Base-by-base conservation (phyloP, 1,140 invertebrate genomes). In the Cotesia typhae region DNA sequence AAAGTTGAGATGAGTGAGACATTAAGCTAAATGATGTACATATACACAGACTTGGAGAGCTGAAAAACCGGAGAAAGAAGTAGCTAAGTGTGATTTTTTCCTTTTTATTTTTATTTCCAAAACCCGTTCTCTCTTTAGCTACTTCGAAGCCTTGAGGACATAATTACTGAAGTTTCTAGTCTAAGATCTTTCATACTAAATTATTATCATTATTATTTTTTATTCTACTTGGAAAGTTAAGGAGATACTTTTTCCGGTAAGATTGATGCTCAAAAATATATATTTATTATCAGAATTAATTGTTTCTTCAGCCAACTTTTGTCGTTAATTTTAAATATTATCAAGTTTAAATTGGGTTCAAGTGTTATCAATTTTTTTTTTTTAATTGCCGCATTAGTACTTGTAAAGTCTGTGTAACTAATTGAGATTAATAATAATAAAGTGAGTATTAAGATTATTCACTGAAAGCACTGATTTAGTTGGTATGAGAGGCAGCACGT, bases 121-220 rank as follows among this genome's bases (percentile, higher is more conserved):
- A 47, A 66, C 64, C 47, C 20, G 12, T 14, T 41, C 64, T 47
- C 4, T 41, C 36, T 14, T 14, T n/a, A 7, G 12, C 28, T 64
- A 28, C 55, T 28, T 17, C 14, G 17, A 61, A 47, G 64, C 20
- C 64, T 47, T 66, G 47, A 66, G 64, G 64, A 66, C 64, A 47
- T 66, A 66, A 66, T 66, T 66, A 66, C 64, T 51, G 14, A 41
- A 66, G 64, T 66, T 66, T 66, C 57, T 59, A 59, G 14, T 59
- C 20, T 59, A 20, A 38, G 64, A 66, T 66, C 38, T 17, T 66
- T 47, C 64, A 47, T 52, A 14, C 47, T 17, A 47, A 66, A 51
- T 47, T 66, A 9, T 66, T 66, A 14, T 17, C 17, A 12, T 14
- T 47, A 17, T 51, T 38, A 52, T 38, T 51, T 17, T 38, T 66